A percentile compares a stretch with the other conserved stretches of the same genome.
Conservation (phyloP, 2,113 vertebrate species). For the Capreolus pygargus region DNA sequence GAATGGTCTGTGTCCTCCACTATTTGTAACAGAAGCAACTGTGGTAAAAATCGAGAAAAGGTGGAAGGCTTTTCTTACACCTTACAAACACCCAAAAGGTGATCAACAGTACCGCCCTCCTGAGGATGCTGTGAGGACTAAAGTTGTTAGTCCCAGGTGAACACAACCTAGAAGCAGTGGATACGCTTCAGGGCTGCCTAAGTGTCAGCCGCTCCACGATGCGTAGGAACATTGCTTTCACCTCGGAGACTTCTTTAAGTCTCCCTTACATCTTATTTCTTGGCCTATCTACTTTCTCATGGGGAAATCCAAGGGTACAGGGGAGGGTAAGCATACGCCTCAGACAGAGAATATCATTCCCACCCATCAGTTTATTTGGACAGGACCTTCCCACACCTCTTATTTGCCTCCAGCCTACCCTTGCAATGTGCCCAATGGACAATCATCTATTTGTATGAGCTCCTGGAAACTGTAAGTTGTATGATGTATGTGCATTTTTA, state of each 20-base stretch:
- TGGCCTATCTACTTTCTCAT: background rate
- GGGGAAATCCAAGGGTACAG: background rate
- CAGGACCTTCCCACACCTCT: background rate
- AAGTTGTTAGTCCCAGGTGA: rapidly evolving
- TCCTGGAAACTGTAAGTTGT: background rate
- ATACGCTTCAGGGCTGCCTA: background rate
- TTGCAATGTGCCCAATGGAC: background rate
- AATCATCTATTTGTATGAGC: background rate
- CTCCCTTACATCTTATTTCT: background rate
- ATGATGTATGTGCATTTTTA: background rate
- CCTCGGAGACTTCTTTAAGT: background rate
- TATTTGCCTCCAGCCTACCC: background rate
- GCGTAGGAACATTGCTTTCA: no score
- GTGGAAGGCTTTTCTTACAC: background rate
- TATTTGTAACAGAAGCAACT: background rate
- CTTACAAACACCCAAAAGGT: background rate
- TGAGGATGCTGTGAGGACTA: background rate
- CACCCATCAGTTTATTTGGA: background rate
- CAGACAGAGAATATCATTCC: background rate
- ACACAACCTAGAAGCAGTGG: background rate
- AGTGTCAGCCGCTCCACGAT: background rate
- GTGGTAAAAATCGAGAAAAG: background rate
- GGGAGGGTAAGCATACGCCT: background rate
- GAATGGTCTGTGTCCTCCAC: background rate
- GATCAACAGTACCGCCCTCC: background rate